Percentiles rank a stretch among this genome's conserved stretches.
phyloP scores from a whole-genome alignment of 2,888 invertebrate genomes.

The Syrista parreyssii region DNA sequence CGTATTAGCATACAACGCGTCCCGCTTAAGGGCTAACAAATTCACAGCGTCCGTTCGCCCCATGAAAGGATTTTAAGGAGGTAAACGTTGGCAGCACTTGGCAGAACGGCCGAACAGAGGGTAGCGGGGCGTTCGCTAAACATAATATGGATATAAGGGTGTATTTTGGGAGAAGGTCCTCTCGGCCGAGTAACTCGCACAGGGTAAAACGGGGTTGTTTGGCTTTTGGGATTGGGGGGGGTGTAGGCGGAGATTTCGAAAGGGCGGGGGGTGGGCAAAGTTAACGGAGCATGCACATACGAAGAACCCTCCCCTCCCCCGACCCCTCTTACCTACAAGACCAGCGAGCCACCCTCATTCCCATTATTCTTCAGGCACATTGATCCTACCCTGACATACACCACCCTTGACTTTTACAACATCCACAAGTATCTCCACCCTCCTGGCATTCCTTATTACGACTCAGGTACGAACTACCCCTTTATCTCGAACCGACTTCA shows the following conservation, averaged over 20 bases:
- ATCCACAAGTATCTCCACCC: too few species aligned
- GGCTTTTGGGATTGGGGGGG: slow-evolving; percentile 19
- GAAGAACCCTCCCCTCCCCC: slow-evolving; percentile 35
- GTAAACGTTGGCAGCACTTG: not conserved
- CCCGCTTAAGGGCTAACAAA: not conserved
- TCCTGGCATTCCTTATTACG: too few species aligned
- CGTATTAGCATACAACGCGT: not conserved
- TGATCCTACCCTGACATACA: too few species aligned
- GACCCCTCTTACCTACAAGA: too few species aligned
- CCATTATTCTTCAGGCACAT: too few species aligned
- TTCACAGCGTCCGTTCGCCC: not conserved
- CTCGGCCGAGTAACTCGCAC: slow-evolving; percentile 23
- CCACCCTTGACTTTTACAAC: too few species aligned
- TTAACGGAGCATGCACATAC: slow-evolving; percentile 48
- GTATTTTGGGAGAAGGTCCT: slow-evolving; percentile 38
- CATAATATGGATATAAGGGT: slow-evolving; percentile 21
- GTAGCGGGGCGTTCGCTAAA: not conserved
- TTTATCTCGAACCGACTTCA: too few species aligned
- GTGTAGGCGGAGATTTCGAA: slow-evolving; percentile 21
- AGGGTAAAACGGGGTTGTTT: slow-evolving; percentile 12
- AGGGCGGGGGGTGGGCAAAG: slow-evolving; percentile 39
- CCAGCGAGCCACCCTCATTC: too few species aligned
- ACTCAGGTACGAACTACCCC: too few species aligned
- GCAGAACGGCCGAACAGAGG: not conserved
- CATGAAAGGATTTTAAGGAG: not conserved